These are phyloP conservation scores for Gouania willdenowi DNA, from an alignment of 2,797 vertebrate genomes.

Conservation along the genomic window DNA sequence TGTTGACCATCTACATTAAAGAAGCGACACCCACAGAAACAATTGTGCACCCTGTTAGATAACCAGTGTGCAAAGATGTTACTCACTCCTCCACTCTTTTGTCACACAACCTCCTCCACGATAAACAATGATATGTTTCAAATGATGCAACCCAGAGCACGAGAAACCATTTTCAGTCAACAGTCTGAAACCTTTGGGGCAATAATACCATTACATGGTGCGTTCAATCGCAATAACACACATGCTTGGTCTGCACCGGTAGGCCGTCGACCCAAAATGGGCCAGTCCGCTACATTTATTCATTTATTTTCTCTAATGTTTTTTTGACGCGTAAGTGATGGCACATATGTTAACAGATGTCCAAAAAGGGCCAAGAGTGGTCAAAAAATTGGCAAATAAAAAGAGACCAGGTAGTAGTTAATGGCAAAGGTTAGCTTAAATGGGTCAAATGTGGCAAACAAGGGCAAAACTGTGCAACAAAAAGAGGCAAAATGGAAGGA, in stretches of 20 bases:
- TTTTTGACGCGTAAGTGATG: background rate
- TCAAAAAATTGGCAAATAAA: no score
- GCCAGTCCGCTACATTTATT: background rate
- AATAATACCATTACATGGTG: slow-evolving; percentile 2
- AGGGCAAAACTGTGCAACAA: no score
- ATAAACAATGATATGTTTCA: background rate
- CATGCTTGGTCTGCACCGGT: slow-evolving; percentile 20
- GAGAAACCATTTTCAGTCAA: slow-evolving; percentile 3
- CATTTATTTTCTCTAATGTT: background rate
- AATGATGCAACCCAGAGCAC: background rate
- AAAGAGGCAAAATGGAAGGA: no score
- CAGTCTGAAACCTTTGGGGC: background rate
- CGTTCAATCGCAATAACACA: slow-evolving; percentile 9
- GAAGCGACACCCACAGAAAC: no score
- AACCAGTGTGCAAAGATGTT: background rate
- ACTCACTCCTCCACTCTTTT: background rate
- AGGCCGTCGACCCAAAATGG: no score
- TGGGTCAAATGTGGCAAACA: no score
- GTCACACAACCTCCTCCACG: slow-evolving; percentile 10
- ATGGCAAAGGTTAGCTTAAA: no score
- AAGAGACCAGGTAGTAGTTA: no score
- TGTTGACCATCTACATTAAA: no score
- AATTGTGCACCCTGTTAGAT: no score
- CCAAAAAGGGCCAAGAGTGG: no score
- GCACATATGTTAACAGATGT: no score